Base-by-base conservation (phyloP, 2,888 invertebrate genomes). In the Pilophorus perplexus region DNA sequence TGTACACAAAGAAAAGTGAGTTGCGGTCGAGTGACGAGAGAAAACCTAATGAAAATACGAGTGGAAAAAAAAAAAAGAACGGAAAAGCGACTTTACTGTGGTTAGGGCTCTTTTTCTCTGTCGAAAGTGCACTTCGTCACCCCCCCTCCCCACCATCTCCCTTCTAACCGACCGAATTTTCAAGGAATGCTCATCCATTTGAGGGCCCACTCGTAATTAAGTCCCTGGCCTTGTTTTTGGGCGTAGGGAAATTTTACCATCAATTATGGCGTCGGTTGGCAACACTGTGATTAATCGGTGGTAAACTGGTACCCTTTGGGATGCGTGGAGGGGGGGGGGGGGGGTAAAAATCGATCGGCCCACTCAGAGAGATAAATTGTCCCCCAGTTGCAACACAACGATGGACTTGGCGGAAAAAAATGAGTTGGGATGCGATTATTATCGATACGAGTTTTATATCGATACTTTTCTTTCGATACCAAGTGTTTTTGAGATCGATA, bases 241-340 rank as follows among this genome's bases (percentile, higher is more conserved):
- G 55, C 27, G 55, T 59, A 44, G 66, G 66, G 69, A 69, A 69
- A 69, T 65, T 67, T 69, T 33, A 67, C 65, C 69, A 69, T 69
- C 55, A 69, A 67, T 69, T 65, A 69, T 65, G 52, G 69, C 69
- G 69, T 65, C 69, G 67, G 67, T 67, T 69, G 69, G 69, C 69
- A 69, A 64, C 40, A 69, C 59, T 67, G 64, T 69, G 69, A 69
- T 69, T 69, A 69, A 69, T 69, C 59, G 44, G 40, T 23, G 38
- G 37, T 23, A 50, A 48, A 25, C 57, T n/a, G 38, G 38, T 12
- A 5, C 23, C 57, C n/a, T n/a, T n/a, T n/a, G n/a, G n/a, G n/a
- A n/a, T n/a, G n/a, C n/a, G n/a, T n/a, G n/a, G n/a, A n/a, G n/a
- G n/a, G n/a, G n/a, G n/a, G n/a, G n/a, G n/a, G n/a, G n/a, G n/a